Conservation (phyloP, 2,113 vertebrate genomes). For the Odocoileus hemionus region DNA sequence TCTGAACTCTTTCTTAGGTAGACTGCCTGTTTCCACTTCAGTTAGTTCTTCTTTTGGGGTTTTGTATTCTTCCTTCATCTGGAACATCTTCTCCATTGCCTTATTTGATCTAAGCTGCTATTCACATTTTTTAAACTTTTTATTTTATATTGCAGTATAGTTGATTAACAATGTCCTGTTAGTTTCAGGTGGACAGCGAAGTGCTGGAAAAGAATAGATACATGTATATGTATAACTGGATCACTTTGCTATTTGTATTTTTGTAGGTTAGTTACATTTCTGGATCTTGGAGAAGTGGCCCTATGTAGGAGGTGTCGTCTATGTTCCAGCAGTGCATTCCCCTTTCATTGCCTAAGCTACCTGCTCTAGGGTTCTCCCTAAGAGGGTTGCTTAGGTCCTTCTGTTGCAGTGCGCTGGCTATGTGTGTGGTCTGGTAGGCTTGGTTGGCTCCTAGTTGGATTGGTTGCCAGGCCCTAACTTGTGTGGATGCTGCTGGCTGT, state of each 20-base stretch:
- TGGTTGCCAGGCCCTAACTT: background rate
- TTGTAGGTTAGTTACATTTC: background rate
- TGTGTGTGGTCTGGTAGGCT: background rate
- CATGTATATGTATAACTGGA: background rate
- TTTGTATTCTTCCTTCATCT: background rate
- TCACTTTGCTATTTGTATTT: background rate
- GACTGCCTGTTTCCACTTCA: background rate
- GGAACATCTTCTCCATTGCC: background rate
- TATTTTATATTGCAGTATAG: background rate
- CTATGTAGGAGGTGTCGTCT: fast-evolving
- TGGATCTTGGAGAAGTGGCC: background rate
- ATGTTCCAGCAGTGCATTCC: background rate
- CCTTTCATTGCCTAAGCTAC: fast-evolving
- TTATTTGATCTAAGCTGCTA: background rate
- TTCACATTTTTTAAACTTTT: background rate
- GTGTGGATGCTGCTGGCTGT: background rate
- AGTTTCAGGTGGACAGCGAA: background rate
- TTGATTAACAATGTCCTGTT: background rate
- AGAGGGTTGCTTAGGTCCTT: background rate
- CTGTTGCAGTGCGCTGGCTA: background rate
- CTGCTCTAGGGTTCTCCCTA: background rate
- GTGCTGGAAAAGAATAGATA: background rate
- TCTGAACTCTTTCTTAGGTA: background rate
- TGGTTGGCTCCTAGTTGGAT: background rate
- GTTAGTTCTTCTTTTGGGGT: background rate